Evolutionary conservation across 2,888 invertebrate species (phyloP), one percentile per base, ranked within the genome.

Genomic region (Thereva nobilitata): DNA sequence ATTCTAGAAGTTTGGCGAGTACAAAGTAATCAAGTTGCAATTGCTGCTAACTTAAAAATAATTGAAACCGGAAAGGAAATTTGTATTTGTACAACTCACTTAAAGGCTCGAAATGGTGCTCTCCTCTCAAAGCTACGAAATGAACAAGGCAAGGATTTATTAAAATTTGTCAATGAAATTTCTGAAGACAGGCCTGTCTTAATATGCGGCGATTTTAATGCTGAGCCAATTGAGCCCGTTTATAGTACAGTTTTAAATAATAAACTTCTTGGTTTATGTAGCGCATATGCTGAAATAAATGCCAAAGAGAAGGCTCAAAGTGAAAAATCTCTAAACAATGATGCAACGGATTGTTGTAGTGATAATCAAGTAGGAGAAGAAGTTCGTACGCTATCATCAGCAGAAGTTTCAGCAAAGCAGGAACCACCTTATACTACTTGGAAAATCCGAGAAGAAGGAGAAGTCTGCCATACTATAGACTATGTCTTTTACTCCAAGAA

Each of bases 351-450:
- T 4, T 12, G 44, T 8, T 37, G 49, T 37, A 37, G 34, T 8
- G 42, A 23, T 37, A 42, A 52, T 6, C 9, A 53, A 34, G 42
- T 52, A 23, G 45, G 55, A 10, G 5, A 10, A 38, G 40, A 53
- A 42, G 12, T 37, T 12, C 23, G 44, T 3, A 54, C 23, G n/a
- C 35, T 52, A 47, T 67, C 64, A n/a, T 47, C 53, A n/a, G 72
- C 78, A 3, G 70, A 75, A 10, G 71, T 78, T 8, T 78, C 80
- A 1, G 80, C 79, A 6, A 80, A 80, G 37, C 75, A 82, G 12
- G 90, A 91, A 74, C 89, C 89, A 0, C 82, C 84, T 0, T 91
- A 88, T 76, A 91, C 91, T 0, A 90, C 90, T 0, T 91, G 90
- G 90, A 91, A 91, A 76, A 84, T 86, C 40, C 82, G 91, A 0